A percentile compares a stretch with the other conserved stretches of the same genome.
Conservation (phyloP, 2,888 invertebrate species). For the Ceraclea dissimilis region DNA sequence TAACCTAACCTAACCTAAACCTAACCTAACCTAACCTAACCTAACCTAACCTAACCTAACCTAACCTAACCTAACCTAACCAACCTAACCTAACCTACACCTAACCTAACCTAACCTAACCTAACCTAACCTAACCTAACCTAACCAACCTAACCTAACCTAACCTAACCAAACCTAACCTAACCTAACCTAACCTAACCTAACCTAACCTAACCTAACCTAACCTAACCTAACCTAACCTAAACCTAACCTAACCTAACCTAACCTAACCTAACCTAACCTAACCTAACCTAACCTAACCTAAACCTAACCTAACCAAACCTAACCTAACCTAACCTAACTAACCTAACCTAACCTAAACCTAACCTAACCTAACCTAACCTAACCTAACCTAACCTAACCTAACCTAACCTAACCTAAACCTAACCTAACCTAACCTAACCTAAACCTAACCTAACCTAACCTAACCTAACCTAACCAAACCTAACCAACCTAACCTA, state of each 20-base stretch:
- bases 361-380: constrained; percentile 17
- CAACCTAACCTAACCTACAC: neutral
- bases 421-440: constrained; percentile 25
- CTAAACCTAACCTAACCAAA: constrained; percentile 20
- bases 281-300: constrained; percentile 25
- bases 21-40: constrained; percentile 15
- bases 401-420: constrained; percentile 21
- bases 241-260: constrained; percentile 22
- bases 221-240: constrained; percentile 25
- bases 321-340: constrained; percentile 19
- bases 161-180: constrained; percentile 13
- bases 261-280: constrained; percentile 25
- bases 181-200: constrained; percentile 17
- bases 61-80: constrained; percentile 18
- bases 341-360: constrained; percentile 18
- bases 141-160: constrained; percentile 12
- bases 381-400: constrained; percentile 20
- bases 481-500: constrained; percentile 17
- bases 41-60: constrained; percentile 16
- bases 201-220: constrained; percentile 22
- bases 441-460: constrained; percentile 21
- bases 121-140: constrained; percentile 12
- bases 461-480: constrained; percentile 16
- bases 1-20: neutral
- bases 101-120: constrained; percentile 8